A percentile compares a stretch with the other conserved stretches of the same genome.
Conservation (phyloP, 2,797 vertebrate species). For the Hippocampus kuda region DNA sequence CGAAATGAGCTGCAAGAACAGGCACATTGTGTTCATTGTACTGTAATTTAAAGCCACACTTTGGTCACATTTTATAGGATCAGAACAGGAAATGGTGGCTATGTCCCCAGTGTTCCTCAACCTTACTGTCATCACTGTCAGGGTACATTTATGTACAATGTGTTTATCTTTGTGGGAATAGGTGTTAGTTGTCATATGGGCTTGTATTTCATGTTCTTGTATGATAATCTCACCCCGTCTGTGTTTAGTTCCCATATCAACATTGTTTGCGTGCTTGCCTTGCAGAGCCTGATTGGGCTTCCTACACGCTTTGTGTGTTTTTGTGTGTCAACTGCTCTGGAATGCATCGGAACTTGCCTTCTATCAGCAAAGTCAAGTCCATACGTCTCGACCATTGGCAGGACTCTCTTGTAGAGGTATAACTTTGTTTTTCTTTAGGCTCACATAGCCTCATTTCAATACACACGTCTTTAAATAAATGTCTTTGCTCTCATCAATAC, state of each 20-base stretch:
- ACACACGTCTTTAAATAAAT: background rate
- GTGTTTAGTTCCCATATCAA: constrained; percentile 4
- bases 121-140: background rate
- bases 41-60: background rate
- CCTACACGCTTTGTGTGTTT: constrained; percentile 81
- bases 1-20: background rate
- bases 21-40: background rate
- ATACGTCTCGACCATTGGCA: constrained; percentile 82
- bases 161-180: background rate
- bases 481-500: background rate
- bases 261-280: background rate
- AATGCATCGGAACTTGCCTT: constrained; percentile 76
- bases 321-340: constrained; percentile 84
- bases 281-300: constrained; percentile 84
- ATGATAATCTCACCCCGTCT: background rate
- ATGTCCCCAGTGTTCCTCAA: background rate
- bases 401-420: constrained; percentile 75
- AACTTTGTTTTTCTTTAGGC: background rate
- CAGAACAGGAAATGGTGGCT: background rate
- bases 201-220: background rate
- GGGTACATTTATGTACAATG: background rate
- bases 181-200: background rate
- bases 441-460: background rate
- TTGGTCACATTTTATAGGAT: background rate
- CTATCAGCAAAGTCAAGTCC: constrained; percentile 81